A percentile compares a stretch with the other conserved stretches of the same genome.
phyloP scores from a whole-genome alignment of 2,113 vertebrate species.

The Pseudorectes ferrugineus region DNA sequence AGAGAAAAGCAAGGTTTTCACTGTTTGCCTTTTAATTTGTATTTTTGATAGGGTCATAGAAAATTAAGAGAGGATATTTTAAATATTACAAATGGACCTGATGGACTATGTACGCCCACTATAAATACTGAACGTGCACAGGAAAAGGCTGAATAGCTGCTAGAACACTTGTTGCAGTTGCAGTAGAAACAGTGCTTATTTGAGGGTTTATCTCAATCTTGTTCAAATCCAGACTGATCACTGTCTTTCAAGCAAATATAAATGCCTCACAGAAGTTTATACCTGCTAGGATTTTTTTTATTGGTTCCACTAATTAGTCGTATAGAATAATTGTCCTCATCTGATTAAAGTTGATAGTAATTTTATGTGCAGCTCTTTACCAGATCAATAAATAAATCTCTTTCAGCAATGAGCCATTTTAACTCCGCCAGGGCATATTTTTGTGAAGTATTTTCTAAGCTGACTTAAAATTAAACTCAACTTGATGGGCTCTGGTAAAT shows the following conservation, averaged over 20 bases:
- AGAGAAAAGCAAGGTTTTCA: neutral
- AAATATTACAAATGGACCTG: neutral
- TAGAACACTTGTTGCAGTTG: neutral
- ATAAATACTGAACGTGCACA: neutral
- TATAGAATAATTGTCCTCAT: neutral
- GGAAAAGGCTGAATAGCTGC: neutral
- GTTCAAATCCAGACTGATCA: neutral
- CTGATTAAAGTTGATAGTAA: neutral
- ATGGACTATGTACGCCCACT: rapidly evolving
- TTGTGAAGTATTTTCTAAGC: neutral
- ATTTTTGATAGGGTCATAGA: neutral
- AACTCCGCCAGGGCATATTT: neutral
- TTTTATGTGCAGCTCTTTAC: neutral
- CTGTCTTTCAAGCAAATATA: neutral
- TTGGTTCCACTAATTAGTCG: neutral
- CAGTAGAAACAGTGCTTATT: neutral
- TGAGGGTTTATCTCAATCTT: neutral
- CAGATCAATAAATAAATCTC: neutral
- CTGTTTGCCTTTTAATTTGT: neutral
- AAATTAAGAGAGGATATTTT: neutral
- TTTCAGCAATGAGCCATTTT: neutral
- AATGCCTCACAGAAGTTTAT: neutral
- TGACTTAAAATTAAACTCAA: neutral
- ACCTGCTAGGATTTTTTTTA: neutral
- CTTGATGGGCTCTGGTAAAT: neutral